Evolutionary conservation across 1,140 invertebrate species (phyloP).

Genomic region (Pogonus chalceus): DNA sequence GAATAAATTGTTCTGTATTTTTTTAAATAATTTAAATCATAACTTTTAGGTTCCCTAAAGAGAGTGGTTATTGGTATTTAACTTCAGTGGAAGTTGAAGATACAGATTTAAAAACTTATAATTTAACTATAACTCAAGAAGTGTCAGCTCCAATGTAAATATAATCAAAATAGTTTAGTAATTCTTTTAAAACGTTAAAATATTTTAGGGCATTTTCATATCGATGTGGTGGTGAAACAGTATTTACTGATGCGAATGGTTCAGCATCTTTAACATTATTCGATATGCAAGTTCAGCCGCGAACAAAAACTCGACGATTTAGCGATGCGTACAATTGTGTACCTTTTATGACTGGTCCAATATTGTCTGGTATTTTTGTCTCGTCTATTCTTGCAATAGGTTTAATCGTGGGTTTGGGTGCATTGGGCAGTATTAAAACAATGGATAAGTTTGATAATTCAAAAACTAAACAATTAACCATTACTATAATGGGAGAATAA

Average conservation of each 20-base stretch:
- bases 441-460: constrained; percentile 87
- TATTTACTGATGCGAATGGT: constrained; percentile 27
- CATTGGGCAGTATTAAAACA: constrained; percentile 70
- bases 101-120: constrained; percentile 13
- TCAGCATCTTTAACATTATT: constrained; percentile 27
- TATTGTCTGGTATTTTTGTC: constrained; percentile 67
- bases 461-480: constrained; percentile 69
- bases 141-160: constrained; percentile 34
- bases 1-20: background rate
- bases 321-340: constrained; percentile 58
- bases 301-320: constrained; percentile 36
- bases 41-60: constrained; percentile 15
- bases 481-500: constrained; percentile 47
- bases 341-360: constrained; percentile 66
- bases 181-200: background rate
- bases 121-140: constrained; percentile 21
- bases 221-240: constrained; percentile 35
- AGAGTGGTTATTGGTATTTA: constrained; percentile 29
- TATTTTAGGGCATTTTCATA: constrained; percentile 38
- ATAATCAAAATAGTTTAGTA: background rate
- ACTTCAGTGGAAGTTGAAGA: constrained; percentile 14
- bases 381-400: constrained; percentile 54
- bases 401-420: constrained; percentile 57
- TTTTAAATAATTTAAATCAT: background rate
- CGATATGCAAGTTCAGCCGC: constrained; percentile 40